Evolutionary conservation across 2,888 invertebrate species (phyloP), one percentile per base, ranked within the genome.

Genomic region (Antitype chi): DNA sequence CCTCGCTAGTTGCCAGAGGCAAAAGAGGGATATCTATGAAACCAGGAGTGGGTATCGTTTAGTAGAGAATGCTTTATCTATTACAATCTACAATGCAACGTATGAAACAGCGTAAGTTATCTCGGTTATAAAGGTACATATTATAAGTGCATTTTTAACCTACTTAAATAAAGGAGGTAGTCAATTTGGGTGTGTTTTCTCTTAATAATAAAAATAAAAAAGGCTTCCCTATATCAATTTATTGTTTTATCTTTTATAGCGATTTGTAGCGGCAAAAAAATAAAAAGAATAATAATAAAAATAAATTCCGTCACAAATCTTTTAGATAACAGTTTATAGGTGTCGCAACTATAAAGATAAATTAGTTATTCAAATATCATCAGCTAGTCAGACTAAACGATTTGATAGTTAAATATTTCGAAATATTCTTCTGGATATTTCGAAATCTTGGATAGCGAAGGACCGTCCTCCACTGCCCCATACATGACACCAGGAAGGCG

Each of bases 281-380:
- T 5, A n/a, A 13, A 52, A 25, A 55, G n/a, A 55, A 55, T 13
- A 55, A 57, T 69, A 20, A 64, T 67, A 60, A 17, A 32, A 49
- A 32, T 47, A 17, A 72, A 53, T 53, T 72, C 17, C 17, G 43
- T 64, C 23, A 28, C 17, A 28, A 68, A 55, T 55, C 9, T 1
- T 49, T 47, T 47, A 47, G 73, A 59, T 73, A 57, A 69, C 47
- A 57, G 43, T 63, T 28, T 68, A 57, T 32, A 49, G 47, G 47
- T 64, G 28, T 63, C 32, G 8, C 32, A 32, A 17, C 13, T 11
- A 11, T 72, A 28, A 66, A 66, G 67, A 67, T 73, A n/a, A 57
- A 28, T 3, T 17, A 28, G 17, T 55, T 47, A 68, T 43, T 52
- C 5, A 43, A 57, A 55, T 55, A 57, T n/a, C n/a, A 57, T 7